Percentiles rank a stretch among this genome's conserved stretches.
These are phyloP conservation scores for Sebastes vulpes DNA, from an alignment of 2,797 vertebrate genomes.

Conservation along the genomic window DNA sequence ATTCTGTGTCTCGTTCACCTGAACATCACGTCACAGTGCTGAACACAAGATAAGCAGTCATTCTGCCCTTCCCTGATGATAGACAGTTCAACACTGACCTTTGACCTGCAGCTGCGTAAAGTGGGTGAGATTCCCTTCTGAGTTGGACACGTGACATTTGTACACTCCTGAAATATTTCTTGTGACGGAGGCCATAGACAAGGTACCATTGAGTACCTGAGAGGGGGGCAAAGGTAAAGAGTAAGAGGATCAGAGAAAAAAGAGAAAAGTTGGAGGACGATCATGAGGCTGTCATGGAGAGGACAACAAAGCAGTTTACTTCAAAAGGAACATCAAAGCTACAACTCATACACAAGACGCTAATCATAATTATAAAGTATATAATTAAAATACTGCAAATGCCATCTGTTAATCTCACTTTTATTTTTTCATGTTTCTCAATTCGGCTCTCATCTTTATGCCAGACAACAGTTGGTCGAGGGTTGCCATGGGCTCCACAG, in stretches of 20 bases:
- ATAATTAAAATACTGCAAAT: conserved; percentile 44
- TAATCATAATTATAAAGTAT: conserved; percentile 43
- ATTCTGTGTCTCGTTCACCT: not conserved
- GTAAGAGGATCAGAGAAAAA: conserved; percentile 23
- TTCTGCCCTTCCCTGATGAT: conserved; percentile 14
- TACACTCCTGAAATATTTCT: conserved; percentile 91
- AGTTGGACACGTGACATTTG: conserved; percentile 93
- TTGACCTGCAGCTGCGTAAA: conserved; percentile 92
- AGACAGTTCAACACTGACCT: conserved; percentile 84
- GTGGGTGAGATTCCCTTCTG: conserved; percentile 92
- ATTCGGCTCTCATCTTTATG: conserved; percentile 87
- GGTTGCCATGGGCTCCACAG: conserved; percentile 92
- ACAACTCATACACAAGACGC: conserved; percentile 15
- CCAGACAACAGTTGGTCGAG: conserved; percentile 92
- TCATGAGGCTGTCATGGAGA: conserved; percentile 3
- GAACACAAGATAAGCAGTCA: not conserved
- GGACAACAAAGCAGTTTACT: conserved; percentile 29
- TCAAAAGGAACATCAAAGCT: conserved; percentile 40
- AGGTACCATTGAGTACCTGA: conserved; percentile 92
- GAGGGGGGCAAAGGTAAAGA: conserved; percentile 7
- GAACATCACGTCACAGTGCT: not conserved
- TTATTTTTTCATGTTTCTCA: conserved; percentile 85
- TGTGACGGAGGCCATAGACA: conserved; percentile 87
- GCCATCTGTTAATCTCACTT: conserved; percentile 83
- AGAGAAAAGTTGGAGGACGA: conserved; percentile 4